These are phyloP conservation scores for Scelioninae gen. 1 DNA, from an alignment of 2,888 invertebrate species.

Conservation along the genomic window DNA sequence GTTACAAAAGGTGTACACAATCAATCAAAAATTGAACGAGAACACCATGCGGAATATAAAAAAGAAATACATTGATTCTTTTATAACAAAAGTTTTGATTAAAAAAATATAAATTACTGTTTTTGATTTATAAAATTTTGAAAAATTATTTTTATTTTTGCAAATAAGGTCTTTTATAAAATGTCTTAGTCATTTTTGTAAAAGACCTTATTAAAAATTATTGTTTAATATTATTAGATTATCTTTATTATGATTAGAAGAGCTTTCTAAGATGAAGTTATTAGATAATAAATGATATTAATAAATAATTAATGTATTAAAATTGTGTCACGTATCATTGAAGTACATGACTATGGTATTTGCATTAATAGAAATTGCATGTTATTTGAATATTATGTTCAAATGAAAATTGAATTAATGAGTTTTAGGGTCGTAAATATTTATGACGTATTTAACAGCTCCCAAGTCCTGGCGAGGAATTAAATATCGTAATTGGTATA, in stretches of 20 bases:
- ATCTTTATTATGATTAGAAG: no score
- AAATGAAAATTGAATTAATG: slow-evolving; percentile 43
- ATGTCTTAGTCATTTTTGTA: no score
- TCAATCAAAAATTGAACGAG: slow-evolving; percentile 38
- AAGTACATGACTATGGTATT: slow-evolving; percentile 2
- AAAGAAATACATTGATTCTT: background rate
- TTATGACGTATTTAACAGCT: slow-evolving; percentile 53
- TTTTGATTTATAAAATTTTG: no score
- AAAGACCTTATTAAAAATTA: no score
- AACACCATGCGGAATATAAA: slow-evolving; percentile 41
- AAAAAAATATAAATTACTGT: background rate
- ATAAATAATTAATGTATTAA: background rate
- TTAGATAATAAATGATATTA: slow-evolving; percentile 1
- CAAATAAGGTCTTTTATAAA: no score
- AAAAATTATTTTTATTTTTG: no score
- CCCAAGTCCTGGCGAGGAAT: slow-evolving; percentile 62
- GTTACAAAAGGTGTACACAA: slow-evolving; percentile 15
- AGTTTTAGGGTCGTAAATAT: slow-evolving; percentile 40
- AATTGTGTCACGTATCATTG: background rate
- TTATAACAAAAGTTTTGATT: background rate
- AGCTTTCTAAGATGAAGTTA: background rate
- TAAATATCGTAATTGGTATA: slow-evolving; percentile 58
- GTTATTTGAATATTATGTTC: slow-evolving; percentile 42
- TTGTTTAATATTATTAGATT: no score
- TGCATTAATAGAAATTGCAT: slow-evolving; percentile 9